Base-by-base conservation (phyloP, 2,888 invertebrate species). In the Strigamia crassipes region DNA sequence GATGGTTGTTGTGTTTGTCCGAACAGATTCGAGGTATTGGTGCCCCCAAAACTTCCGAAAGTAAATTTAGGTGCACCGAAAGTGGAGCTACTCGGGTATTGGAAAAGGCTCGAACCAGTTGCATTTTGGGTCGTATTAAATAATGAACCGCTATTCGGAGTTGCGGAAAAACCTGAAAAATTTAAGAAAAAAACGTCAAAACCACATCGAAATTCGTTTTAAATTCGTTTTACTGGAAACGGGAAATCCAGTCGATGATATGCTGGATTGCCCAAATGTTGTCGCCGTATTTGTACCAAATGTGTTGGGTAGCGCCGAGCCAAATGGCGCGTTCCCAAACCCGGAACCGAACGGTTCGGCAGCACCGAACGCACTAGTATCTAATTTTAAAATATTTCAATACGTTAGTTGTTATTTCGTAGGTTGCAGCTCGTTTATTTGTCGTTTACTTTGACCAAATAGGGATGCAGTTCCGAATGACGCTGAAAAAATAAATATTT, bases 261-360 rank as follows among this genome's bases (percentile, higher is more conserved):
- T 82, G 38, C 84, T 83, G 31, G 85, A 83, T 88, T 84, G 82
- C 12, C 85, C 85, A 83, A 84, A 85, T 27, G 83, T 87, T 82
- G 90, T 90, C 56, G 46, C n/a, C 46, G 90, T 87, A 10, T 90
- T 87, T 78, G 87, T 87, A 83, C 83, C 34, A 13, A 79, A 79
- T 41, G n/a, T n/a, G n/a, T n/a, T n/a, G n/a, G n/a, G n/a, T n/a
- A n/a, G n/a, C n/a, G n/a, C n/a, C 83, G 84, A 84, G 38, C 84
- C 89, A n/a, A n/a, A n/a, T n/a, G n/a, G n/a, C n/a, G n/a, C n/a
- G n/a, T n/a, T n/a, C n/a, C n/a, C n/a, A n/a, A n/a, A n/a, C n/a
- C n/a, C n/a, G n/a, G n/a, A n/a, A n/a, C n/a, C n/a, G n/a, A n/a
- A n/a, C n/a, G n/a, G n/a, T n/a, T n/a, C n/a, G n/a, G n/a, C n/a